A percentile compares a stretch with the other conserved stretches of the same genome.
Evolutionary conservation across 2,888 invertebrate species (phyloP).

Genomic region (Rapana venosa): DNA sequence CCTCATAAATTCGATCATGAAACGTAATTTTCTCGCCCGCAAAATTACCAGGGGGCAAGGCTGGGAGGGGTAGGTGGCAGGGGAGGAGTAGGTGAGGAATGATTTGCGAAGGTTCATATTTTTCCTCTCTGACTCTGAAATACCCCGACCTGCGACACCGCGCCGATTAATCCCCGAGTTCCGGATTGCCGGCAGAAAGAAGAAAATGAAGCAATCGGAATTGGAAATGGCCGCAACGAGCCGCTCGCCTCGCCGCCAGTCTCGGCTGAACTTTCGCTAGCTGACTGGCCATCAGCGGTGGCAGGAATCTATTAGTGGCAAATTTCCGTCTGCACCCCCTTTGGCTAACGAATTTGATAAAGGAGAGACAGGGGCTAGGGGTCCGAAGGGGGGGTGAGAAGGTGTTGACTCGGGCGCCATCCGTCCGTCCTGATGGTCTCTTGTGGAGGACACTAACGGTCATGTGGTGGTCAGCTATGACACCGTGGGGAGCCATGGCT

Average conservation of each 20-base stretch:
- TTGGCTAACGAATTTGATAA: constrained; percentile 6
- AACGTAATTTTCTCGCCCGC: constrained; percentile 30
- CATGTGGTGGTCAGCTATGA: constrained; percentile 22
- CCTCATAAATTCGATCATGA: constrained; percentile 37
- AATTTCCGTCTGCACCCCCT: background rate
- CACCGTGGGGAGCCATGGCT: constrained; percentile 35
- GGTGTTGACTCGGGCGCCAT: constrained; percentile 26
- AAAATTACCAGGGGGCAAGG: background rate
- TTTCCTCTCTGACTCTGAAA: constrained; percentile 1
- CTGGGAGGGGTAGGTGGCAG: background rate
- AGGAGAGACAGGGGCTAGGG: background rate
- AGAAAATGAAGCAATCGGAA: constrained; percentile 38
- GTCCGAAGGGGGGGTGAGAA: background rate
- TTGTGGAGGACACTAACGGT: background rate
- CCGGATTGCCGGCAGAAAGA: constrained; percentile 17
- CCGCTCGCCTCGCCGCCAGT: background rate
- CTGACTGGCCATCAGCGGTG: constrained; percentile 23
- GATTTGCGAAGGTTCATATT: constrained; percentile 34
- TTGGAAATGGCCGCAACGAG: constrained; percentile 36
- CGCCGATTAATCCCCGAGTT: constrained; percentile 34
- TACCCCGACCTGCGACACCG: constrained; percentile 23
- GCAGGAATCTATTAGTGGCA: constrained; percentile 36
- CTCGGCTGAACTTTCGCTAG: constrained; percentile 27
- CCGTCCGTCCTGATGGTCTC: background rate
- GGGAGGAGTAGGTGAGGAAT: background rate